Base-by-base conservation (phyloP, 1,140 invertebrate species). In the Aphelinus certus region DNA sequence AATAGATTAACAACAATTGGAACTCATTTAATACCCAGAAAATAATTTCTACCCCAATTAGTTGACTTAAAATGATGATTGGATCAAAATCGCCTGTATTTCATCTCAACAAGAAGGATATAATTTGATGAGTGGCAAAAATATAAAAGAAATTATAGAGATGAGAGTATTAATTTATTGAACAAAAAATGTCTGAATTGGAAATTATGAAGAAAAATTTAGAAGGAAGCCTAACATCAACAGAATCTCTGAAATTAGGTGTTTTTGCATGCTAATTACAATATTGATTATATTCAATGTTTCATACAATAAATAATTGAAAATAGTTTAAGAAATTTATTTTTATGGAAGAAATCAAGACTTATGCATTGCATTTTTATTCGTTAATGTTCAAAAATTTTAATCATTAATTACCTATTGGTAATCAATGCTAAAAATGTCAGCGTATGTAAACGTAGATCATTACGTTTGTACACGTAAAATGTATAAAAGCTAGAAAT, bases 331-430 rank as follows among this genome's bases (percentile, higher is more conserved):
- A 63, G 10, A 49, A 49, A 3, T n/a, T 9, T 64, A 64, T 7
- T 4, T 48, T n/a, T 48, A 64, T 49, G 46, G 49, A 64, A 2
- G 48, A 48, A 48, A 42, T 49, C 46, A 70, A 60, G n/a, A 42
- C 43, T 70, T n/a, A 5, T 63, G 7, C 10, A 71, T 63, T 51
- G 26, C 51, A 60, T 60, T 57, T 75, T 64, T 6, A 65, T 75
- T 69, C 70, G 66, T 75, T 75, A 70, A 57, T 64, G 67, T 75
- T 74, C 56, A 42, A 63, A 49, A 3, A 5, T 68, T 73, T 68
- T 2, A 42, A 67, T 68, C 63, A 74, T 68, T 74, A 48, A 74
- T 62, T 74, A 74, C 45, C 66, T 74, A 7, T 74, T 68, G 49
- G 65, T 56, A 60, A 45, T 55, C n/a, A 51, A 7, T 73, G 7